Evolutionary conservation across 2,888 invertebrate genomes (phyloP).

Genomic region (Sphaeridia pumilis): DNA sequence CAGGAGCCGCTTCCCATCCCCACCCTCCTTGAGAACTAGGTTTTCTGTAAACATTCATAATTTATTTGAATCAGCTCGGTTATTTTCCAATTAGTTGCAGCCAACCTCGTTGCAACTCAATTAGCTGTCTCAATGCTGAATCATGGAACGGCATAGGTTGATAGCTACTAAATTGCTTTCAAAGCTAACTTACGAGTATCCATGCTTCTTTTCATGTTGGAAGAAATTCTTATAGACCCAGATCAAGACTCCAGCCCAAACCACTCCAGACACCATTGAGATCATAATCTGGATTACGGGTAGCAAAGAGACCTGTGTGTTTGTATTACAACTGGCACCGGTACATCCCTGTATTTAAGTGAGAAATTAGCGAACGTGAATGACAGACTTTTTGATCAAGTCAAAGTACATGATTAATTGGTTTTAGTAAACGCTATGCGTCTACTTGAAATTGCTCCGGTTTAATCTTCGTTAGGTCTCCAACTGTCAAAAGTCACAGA

Average conservation of each 20-base stretch:
- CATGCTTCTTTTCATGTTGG: constrained; percentile 1
- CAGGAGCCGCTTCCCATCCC: not conserved
- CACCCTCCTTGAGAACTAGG: no score
- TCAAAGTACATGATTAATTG: not conserved
- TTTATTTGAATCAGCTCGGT: not conserved
- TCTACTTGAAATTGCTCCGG: no score
- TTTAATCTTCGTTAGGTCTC: no score
- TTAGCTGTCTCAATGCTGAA: no score
- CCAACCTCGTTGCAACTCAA: not conserved
- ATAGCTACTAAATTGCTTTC: not conserved
- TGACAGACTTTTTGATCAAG: no score
- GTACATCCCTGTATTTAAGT: constrained; percentile 21
- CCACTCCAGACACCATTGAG: constrained; percentile 21
- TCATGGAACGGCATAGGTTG: no score
- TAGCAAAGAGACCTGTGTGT: constrained; percentile 27
- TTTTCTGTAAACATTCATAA: no score
- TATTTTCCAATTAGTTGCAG: not conserved
- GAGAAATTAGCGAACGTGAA: no score
- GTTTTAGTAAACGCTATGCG: constrained; percentile 1
- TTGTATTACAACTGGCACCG: constrained; percentile 17
- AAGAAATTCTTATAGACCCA: constrained; percentile 26
- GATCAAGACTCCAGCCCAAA: constrained; percentile 30
- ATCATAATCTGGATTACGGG: constrained; percentile 30
- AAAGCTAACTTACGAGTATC: not conserved
- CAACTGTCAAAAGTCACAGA: no score